A percentile compares a stretch with the other conserved stretches of the same genome.
Conservation (phyloP, 2,113 vertebrate genomes). For the Festucalex cinctus region DNA sequence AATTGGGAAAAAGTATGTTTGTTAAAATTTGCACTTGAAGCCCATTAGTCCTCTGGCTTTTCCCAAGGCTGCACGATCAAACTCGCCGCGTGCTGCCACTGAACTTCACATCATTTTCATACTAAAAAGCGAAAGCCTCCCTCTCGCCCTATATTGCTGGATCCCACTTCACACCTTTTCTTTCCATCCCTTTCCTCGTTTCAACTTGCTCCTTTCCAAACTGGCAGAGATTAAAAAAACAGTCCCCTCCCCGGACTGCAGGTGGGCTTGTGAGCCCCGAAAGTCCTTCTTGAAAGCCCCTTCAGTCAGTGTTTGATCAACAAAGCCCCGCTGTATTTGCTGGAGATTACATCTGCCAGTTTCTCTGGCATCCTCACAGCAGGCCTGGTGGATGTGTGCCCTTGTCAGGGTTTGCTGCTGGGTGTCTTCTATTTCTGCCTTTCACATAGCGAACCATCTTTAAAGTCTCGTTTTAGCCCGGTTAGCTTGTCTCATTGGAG, state of each 20-base stretch:
- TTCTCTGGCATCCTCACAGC: background rate
- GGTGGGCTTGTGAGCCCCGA: background rate
- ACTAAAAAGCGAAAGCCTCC: background rate
- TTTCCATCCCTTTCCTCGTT: background rate
- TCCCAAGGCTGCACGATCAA: background rate
- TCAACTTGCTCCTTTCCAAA: background rate
- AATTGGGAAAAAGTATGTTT: constrained; percentile 1
- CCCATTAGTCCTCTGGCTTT: constrained; percentile 15
- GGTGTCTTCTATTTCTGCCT: background rate
- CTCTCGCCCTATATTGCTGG: background rate
- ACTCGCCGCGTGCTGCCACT: background rate
- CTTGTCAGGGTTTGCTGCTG: background rate
- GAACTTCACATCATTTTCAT: background rate
- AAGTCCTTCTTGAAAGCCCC: background rate
- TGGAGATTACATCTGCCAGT: background rate
- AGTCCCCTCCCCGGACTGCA: background rate
- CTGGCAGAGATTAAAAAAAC: background rate
- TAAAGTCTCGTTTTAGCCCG: background rate
- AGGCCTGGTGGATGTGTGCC: background rate
- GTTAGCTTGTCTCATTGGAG: background rate
- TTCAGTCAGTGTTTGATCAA: constrained; percentile 7
- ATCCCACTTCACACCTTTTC: constrained; percentile 1
- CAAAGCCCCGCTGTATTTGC: background rate
- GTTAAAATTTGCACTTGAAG: constrained; percentile 17
- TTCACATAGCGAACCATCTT: background rate